These are phyloP conservation scores for Salvelinus namaycush DNA, from an alignment of 2,113 vertebrate species.

Conservation along the genomic window DNA sequence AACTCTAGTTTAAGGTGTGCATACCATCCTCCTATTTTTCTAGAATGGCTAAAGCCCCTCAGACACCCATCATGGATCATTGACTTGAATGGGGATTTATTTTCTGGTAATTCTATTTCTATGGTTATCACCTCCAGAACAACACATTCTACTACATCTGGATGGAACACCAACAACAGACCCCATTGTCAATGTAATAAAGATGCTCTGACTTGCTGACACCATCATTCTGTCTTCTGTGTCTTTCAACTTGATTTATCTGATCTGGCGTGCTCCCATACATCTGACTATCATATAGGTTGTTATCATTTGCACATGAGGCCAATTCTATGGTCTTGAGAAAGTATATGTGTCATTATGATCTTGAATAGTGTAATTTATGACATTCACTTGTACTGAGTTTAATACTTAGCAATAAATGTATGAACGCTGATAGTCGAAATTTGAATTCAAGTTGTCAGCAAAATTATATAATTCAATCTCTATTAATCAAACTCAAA, in stretches of 20 bases:
- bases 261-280: not conserved
- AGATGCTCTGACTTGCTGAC: constrained; percentile 31
- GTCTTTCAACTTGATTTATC: not conserved
- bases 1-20: too few species aligned
- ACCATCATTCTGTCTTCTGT: not conserved
- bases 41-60: constrained; percentile 3
- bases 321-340: not conserved
- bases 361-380: not conserved
- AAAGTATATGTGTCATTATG: not conserved
- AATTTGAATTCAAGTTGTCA: not conserved
- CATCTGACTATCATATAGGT: not conserved
- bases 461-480: not conserved
- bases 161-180: constrained; percentile 15
- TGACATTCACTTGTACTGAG: not conserved
- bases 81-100: not conserved
- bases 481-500: too few species aligned
- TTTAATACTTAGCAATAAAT: not conserved
- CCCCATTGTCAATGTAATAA: constrained; percentile 49
- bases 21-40: too few species aligned
- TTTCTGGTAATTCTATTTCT: not conserved
- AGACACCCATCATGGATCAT: not conserved
- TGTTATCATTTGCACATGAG: not conserved
- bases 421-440: not conserved
- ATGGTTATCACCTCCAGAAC: not conserved
- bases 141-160: not conserved